These are phyloP conservation scores for Drosophila conformis DNA, from an alignment of 2,888 invertebrate genomes.

Conservation along the genomic window DNA sequence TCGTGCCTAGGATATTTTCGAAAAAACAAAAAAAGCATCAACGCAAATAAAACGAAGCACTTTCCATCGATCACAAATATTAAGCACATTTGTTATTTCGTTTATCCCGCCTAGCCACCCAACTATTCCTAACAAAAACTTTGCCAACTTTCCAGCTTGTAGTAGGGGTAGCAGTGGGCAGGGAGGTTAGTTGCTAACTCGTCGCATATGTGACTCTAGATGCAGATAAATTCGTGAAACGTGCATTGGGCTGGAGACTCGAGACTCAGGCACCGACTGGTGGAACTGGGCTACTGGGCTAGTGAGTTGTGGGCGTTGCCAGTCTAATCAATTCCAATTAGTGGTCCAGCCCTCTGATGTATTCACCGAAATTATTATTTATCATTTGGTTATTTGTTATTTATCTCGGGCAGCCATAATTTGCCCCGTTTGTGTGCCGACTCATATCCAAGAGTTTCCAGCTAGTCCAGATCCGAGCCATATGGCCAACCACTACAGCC, in stretches of 20 bases:
- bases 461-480: constrained; percentile 28
- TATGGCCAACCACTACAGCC: constrained; percentile 31
- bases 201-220: constrained; percentile 80
- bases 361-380: constrained; percentile 85
- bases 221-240: constrained; percentile 83
- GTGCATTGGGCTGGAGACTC: constrained; percentile 62
- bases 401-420: constrained; percentile 60
- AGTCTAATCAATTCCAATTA: constrained; percentile 85
- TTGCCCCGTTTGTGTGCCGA: constrained; percentile 21
- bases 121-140: constrained; percentile 48
- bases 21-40: constrained; percentile 27
- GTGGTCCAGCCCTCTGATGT: constrained; percentile 83
- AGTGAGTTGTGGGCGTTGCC: constrained; percentile 31
- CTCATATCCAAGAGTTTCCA: constrained; percentile 12
- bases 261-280: constrained; percentile 8
- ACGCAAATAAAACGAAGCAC: constrained; percentile 74
- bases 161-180: neutral
- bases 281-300: neutral
- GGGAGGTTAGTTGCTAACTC: constrained; percentile 17
- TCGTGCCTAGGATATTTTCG: constrained; percentile 27
- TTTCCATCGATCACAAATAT: constrained; percentile 83
- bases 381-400: constrained; percentile 84
- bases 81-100: constrained; percentile 80
- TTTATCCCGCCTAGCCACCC: constrained; percentile 24
- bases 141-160: constrained; percentile 46